Conservation (phyloP, 2,888 invertebrate genomes). For the Lepidochrysops patricia region DNA sequence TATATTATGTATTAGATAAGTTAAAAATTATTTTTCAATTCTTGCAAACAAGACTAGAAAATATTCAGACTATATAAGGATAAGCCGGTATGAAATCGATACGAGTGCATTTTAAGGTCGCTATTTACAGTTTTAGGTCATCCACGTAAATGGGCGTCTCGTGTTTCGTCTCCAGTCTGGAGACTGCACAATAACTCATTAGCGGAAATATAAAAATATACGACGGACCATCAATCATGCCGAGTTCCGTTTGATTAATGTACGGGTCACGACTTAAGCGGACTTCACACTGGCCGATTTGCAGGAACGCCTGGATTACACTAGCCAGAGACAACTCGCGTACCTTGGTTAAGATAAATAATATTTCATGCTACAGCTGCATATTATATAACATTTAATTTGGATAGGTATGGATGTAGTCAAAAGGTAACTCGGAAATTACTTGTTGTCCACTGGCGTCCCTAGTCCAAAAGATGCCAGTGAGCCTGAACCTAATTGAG, state of each 20-base stretch:
- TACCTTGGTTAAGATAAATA: not conserved
- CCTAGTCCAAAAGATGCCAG: too few relatives aligned
- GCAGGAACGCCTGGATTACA: not conserved
- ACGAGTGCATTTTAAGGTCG: not conserved
- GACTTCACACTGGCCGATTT: not conserved
- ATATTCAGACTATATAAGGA: not conserved
- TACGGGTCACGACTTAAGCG: slow-evolving; percentile 11
- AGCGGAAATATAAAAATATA: slow-evolving; percentile 15
- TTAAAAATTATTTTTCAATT: too few relatives aligned
- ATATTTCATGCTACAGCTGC: too few relatives aligned
- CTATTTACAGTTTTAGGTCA: not conserved
- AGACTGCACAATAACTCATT: slow-evolving; percentile 15
- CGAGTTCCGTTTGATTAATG: slow-evolving; percentile 15
- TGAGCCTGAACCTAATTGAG: too few relatives aligned
- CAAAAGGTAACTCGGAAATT: too few relatives aligned
- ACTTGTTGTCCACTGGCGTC: too few relatives aligned
- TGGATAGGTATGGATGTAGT: too few relatives aligned
- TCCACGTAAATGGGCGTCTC: slow-evolving; percentile 12
- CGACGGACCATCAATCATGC: slow-evolving; percentile 13
- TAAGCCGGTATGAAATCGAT: not conserved
- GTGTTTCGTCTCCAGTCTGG: slow-evolving; percentile 10
- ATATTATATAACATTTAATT: too few relatives aligned
- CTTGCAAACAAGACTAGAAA: too few relatives aligned
- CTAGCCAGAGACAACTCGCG: not conserved
- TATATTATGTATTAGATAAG: too few relatives aligned